A percentile compares a stretch with the other conserved stretches of the same genome.
phyloP scores from a whole-genome alignment of 2,888 invertebrate genomes.

The Hyppa rectilinea region DNA sequence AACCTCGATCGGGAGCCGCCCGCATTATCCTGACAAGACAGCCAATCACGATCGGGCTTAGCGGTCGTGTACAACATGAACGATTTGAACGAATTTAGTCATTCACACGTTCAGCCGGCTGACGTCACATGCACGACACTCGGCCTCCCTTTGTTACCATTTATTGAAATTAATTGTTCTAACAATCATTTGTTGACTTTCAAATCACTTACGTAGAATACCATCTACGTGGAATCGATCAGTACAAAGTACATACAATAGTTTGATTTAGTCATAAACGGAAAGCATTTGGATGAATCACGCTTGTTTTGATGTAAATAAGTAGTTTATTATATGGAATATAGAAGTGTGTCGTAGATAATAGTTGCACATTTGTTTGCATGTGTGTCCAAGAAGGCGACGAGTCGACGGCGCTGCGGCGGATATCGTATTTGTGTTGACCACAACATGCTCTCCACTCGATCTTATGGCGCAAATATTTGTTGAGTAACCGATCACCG shows the following conservation, averaged over 20 bases:
- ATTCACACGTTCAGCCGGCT: constrained; percentile 65
- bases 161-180: constrained; percentile 60
- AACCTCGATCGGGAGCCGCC: constrained; percentile 82
- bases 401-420: constrained; percentile 56
- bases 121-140: constrained; percentile 48
- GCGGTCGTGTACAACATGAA: constrained; percentile 74
- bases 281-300: constrained; percentile 54
- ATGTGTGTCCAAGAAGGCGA: constrained; percentile 49
- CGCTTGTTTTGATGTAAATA: constrained; percentile 55
- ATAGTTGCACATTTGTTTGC: constrained; percentile 54
- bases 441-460: constrained; percentile 77
- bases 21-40: constrained; percentile 84
- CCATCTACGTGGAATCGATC: constrained; percentile 46
- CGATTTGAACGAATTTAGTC: constrained; percentile 80
- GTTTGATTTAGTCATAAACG: constrained; percentile 50
- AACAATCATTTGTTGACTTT: constrained; percentile 60
- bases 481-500: constrained; percentile 81
- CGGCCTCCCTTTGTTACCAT: constrained; percentile 51
- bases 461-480: constrained; percentile 84
- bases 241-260: constrained; percentile 34
- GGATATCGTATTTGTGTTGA: constrained; percentile 81
- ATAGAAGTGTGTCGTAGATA: constrained; percentile 30
- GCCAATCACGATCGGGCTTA: constrained; percentile 83
- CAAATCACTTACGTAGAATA: constrained; percentile 59
- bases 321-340: constrained; percentile 20